phyloP scores from a whole-genome alignment of 1,140 invertebrate genomes.

The fruit fly (Drosophila melanogaster) region DNA sequence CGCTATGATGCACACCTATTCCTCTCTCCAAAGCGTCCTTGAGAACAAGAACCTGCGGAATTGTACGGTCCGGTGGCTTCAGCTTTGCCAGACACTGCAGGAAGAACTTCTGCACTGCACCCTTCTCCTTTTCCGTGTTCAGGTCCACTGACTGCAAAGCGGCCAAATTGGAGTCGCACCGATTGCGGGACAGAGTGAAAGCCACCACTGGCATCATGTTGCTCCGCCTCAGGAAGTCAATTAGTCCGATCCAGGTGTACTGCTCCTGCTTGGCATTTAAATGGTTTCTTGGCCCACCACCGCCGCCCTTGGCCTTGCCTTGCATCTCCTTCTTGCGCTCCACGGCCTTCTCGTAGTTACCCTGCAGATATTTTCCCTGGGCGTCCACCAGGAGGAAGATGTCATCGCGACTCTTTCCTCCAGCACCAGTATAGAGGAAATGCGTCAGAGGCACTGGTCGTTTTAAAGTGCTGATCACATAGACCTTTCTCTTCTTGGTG shows the following conservation, averaged over 20 bases:
- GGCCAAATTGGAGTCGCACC: constrained; percentile 90
- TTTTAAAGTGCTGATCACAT: constrained; percentile 96
- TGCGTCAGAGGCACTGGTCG: constrained; percentile 98
- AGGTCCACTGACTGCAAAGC: constrained; percentile 91
- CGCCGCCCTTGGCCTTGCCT: constrained; percentile 53
- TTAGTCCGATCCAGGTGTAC: constrained; percentile 93
- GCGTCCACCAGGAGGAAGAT: constrained; percentile 94
- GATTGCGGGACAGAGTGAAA: constrained; percentile 96
- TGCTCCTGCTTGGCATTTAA: constrained; percentile 88
- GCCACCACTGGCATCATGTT: constrained; percentile 96
- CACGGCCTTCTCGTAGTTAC: constrained; percentile 89
- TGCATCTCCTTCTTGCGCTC: constrained; percentile 87
- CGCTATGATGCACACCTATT: constrained; percentile 98
- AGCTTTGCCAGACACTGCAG: constrained; percentile 93
- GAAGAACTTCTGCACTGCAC: constrained; percentile 91
- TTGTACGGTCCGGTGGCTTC: constrained; percentile 92
- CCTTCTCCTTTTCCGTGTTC: constrained; percentile 93
- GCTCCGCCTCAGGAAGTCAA: constrained; percentile 91
- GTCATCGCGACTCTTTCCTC: constrained; percentile 92
- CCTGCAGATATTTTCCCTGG: constrained; percentile 88
- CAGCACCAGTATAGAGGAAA: constrained; percentile 94
- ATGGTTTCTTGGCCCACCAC: constrained; percentile 43
- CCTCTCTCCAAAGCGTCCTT: constrained; percentile 93
- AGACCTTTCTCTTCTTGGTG: constrained; percentile 96
- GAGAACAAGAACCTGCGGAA: constrained; percentile 94